Percentiles rank a stretch among this genome's conserved stretches.
Evolutionary conservation across 2,888 invertebrate genomes (phyloP).

Genomic region (Lochmaea crataegi): DNA sequence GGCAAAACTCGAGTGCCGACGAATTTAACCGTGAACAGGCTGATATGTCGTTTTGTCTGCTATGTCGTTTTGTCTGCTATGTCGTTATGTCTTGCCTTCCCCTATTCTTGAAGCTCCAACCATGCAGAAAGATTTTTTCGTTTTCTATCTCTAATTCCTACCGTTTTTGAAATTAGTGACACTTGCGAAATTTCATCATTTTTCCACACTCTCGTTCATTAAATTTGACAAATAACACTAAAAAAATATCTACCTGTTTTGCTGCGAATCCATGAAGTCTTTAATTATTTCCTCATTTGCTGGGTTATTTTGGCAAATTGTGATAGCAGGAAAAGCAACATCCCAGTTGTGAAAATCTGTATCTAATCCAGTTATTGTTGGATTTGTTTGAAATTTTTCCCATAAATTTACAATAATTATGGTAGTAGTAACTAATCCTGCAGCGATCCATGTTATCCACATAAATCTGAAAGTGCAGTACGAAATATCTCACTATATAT

Average conservation of each 20-base stretch:
- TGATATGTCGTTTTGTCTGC: too few species aligned
- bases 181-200: too few species aligned
- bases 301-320: slow-evolving; percentile 70
- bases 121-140: too few species aligned
- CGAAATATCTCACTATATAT: not conserved
- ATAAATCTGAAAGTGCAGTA: slow-evolving; percentile 70
- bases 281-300: slow-evolving; percentile 53
- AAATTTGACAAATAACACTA: too few species aligned
- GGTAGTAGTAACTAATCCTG: slow-evolving; percentile 76
- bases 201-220: too few species aligned
- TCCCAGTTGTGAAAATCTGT: slow-evolving; percentile 86
- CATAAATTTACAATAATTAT: slow-evolving; percentile 82
- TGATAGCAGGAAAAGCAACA: slow-evolving; percentile 80
- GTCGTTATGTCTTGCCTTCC: too few species aligned
- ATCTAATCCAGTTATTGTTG: slow-evolving; percentile 83
- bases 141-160: too few species aligned
- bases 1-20: too few species aligned
- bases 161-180: too few species aligned
- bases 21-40: too few species aligned
- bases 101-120: too few species aligned
- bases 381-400: slow-evolving; percentile 87
- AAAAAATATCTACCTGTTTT: slow-evolving; percentile 22
- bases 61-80: too few species aligned
- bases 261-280: slow-evolving; percentile 40
- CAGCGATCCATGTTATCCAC: slow-evolving; percentile 81